Conservation (phyloP, 2,888 invertebrate genomes). For the Eristalis arbustorum region DNA sequence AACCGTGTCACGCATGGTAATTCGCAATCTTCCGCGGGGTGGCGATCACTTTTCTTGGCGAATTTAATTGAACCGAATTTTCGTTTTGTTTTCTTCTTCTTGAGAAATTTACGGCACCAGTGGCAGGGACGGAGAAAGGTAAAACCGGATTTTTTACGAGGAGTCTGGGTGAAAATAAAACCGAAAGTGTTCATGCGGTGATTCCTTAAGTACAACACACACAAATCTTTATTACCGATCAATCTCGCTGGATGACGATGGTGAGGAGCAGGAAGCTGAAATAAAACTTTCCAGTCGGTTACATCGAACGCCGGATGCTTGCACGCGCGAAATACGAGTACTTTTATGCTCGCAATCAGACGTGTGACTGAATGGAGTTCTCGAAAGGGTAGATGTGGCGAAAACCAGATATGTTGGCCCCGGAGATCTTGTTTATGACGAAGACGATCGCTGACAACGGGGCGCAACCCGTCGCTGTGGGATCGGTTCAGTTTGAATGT, state of each 20-base stretch:
- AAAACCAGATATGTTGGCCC: background rate
- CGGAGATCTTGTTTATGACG: background rate
- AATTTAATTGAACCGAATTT: constrained; percentile 46
- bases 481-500: background rate
- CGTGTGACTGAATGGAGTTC: background rate
- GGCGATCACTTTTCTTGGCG: constrained; percentile 28
- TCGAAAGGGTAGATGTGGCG: background rate
- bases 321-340: background rate
- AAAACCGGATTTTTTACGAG: constrained; percentile 40
- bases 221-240: constrained; percentile 39
- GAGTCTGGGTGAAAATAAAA: constrained; percentile 35
- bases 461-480: background rate
- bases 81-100: background rate
- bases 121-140: background rate
- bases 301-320: background rate
- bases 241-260: background rate
- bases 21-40: constrained; percentile 1
- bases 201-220: constrained; percentile 9
- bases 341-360: background rate
- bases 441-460: background rate
- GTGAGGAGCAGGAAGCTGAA: background rate
- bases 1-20: constrained; percentile 36
- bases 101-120: constrained; percentile 5
- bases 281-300: background rate
- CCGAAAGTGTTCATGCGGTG: constrained; percentile 6